Conservation (phyloP, 2,888 invertebrate genomes). For the Tuberolachnus salignus region DNA sequence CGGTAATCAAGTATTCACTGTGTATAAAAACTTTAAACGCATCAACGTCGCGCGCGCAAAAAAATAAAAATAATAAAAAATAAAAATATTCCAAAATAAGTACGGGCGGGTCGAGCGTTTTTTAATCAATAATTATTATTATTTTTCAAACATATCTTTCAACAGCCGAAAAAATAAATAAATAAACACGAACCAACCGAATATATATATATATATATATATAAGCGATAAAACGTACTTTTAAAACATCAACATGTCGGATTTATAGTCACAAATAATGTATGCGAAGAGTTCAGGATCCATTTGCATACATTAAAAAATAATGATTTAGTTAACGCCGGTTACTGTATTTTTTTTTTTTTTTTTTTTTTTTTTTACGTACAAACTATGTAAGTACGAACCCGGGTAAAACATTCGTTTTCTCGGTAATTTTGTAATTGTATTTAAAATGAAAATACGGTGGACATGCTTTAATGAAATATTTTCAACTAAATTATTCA, state of each 20-base stretch:
- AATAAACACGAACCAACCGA: neutral
- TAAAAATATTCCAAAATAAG: neutral
- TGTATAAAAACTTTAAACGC: neutral
- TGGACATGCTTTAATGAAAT: too few relatives aligned
- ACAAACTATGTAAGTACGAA: too few relatives aligned
- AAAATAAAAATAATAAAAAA: neutral
- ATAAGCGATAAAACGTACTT: constrained; percentile 20
- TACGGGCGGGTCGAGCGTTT: neutral
- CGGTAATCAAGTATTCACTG: neutral
- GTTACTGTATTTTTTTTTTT: neutral
- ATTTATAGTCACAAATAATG: constrained; percentile 28
- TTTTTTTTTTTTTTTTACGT: too few relatives aligned
- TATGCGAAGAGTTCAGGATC: constrained; percentile 9
- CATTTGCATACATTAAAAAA: constrained; percentile 51
- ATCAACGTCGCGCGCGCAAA: neutral
- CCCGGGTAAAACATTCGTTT: too few relatives aligned
- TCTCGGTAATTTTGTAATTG: too few relatives aligned
- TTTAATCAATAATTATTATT: neutral
- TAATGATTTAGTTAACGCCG: constrained; percentile 33
- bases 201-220: too few relatives aligned
- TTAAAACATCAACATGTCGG: constrained; percentile 43
- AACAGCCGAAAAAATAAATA: neutral
- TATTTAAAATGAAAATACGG: too few relatives aligned
- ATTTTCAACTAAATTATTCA: too few relatives aligned
- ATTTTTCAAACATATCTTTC: neutral